Percentiles rank a stretch among this genome's conserved stretches.
Conservation (phyloP, 1,140 invertebrate species). For the Heliothis virescens region DNA sequence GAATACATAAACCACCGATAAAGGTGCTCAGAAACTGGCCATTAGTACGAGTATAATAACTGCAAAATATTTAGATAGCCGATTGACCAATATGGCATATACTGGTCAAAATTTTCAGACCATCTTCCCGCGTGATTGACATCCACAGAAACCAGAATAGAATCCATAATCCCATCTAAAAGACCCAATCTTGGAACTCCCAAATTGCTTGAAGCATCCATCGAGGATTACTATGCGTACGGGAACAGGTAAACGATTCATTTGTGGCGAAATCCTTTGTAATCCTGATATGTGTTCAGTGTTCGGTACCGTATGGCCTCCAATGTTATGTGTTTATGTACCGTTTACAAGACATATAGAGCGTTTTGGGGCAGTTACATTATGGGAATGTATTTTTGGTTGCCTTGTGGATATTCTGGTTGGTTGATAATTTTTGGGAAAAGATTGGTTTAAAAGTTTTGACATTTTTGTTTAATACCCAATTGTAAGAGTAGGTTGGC, state of each 20-base stretch:
- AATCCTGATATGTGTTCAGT: slow-evolving; percentile 55
- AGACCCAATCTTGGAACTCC: slow-evolving; percentile 7
- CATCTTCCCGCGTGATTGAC: no score
- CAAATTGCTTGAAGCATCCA: slow-evolving; percentile 36
- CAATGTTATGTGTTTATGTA: background rate
- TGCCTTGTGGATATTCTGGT: background rate
- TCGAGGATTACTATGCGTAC: slow-evolving; percentile 46
- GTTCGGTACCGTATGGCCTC: slow-evolving; percentile 22
- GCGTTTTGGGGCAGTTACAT: background rate
- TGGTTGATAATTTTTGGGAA: no score
- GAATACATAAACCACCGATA: no score
- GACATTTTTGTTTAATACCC: no score
- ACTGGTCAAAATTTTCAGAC: no score
- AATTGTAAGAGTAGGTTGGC: no score
- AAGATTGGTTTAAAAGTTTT: no score
- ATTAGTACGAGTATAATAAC: no score
- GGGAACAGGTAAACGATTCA: slow-evolving; percentile 52
- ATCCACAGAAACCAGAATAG: no score
- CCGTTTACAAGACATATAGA: background rate
- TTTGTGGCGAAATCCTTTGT: slow-evolving; percentile 52
- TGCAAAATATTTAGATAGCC: no score
- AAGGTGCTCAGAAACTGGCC: no score
- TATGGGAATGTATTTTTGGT: background rate
- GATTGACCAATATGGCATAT: no score
- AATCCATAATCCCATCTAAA: background rate